These are phyloP conservation scores for Balaeniceps rex DNA, from an alignment of 2,113 vertebrate species.

Conservation along the genomic window DNA sequence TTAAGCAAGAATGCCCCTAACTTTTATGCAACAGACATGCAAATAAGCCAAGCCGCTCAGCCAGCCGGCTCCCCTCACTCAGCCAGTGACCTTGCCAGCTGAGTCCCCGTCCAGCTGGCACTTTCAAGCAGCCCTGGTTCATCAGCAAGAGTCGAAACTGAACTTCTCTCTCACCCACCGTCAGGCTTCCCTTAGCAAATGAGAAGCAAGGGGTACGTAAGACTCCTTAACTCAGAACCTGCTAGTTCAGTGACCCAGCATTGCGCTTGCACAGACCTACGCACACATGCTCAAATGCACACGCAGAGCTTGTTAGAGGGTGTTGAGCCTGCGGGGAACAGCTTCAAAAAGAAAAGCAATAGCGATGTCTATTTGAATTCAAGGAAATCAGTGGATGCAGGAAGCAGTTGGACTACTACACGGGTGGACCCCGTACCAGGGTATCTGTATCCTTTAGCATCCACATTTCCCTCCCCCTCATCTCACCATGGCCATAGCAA, in stretches of 20 bases:
- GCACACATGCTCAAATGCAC: not conserved
- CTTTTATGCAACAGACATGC: not conserved
- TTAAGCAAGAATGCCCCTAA: not conserved
- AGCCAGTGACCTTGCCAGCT: not conserved
- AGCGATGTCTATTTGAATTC: not conserved
- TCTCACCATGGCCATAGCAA: not conserved
- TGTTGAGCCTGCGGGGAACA: not conserved
- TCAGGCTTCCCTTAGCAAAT: not conserved
- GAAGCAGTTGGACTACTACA: not conserved
- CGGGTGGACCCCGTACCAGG: not conserved
- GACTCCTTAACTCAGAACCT: not conserved
- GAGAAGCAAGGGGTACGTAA: not conserved
- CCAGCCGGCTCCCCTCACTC: fast-evolving
- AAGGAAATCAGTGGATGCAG: not conserved
- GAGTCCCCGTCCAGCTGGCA: not conserved
- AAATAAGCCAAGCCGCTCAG: not conserved
- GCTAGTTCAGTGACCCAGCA: not conserved
- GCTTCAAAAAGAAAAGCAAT: not conserved
- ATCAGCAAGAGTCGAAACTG: not conserved
- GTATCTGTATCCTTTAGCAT: not conserved
- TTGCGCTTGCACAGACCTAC: fast-evolving
- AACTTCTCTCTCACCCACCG: not conserved
- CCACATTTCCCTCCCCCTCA: not conserved
- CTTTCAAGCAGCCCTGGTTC: not conserved
- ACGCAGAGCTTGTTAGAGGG: not conserved